Evolutionary conservation across 35 echinoderm and acorn worm species (phyloP), one percentile per base, ranked within the genome.

Genomic region (Hemicentrotus pulcherrimus): DNA sequence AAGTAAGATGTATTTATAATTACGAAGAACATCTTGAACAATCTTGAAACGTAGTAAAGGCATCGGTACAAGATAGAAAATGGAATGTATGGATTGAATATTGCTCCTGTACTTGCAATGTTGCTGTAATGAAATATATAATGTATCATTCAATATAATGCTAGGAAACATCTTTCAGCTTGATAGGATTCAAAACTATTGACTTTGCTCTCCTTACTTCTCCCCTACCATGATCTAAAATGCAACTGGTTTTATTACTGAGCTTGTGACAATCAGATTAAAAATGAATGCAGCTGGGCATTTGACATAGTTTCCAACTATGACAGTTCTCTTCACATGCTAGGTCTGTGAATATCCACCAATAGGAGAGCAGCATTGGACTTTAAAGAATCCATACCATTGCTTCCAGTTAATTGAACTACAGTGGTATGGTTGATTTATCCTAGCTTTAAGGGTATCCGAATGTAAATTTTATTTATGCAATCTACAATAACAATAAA

Each of bases 81-180:
- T 78, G 65, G 65, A 78, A 78, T 78, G 65, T 78, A 22, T 78
- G 22, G 65, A 78, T n/a, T 78, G 65, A 78, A 78, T 78, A 78
- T 78, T 78, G 65, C 65, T 78, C 65, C 65, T 78, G 65, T 78
- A 78, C 65, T 78, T 78, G 65, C 19, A 78, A 78, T 78, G 65
- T 28, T 78, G 19, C 65, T n/a, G 28, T 28, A 78, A 78, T 78
- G 65, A 78, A 22, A 78, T 55, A 78, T 70, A 78, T 28, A 55
- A 55, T 55, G 22, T 18, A 8, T 78, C 65, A 78, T 78, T n/a
- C 65, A 78, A 78, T 18, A 78, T n/a, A 78, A n/a, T 78, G 65
- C 4, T 28, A 78, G 16, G 11, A 59, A 9, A 59, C 52, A 59
- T 78, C 65, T 28, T 28, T 78, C 28, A n/a, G 22, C 19, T 78